Evolutionary conservation across 2,888 invertebrate genomes (phyloP), one percentile per base, ranked within the genome.

Genomic region (Ctenicera cuprea): DNA sequence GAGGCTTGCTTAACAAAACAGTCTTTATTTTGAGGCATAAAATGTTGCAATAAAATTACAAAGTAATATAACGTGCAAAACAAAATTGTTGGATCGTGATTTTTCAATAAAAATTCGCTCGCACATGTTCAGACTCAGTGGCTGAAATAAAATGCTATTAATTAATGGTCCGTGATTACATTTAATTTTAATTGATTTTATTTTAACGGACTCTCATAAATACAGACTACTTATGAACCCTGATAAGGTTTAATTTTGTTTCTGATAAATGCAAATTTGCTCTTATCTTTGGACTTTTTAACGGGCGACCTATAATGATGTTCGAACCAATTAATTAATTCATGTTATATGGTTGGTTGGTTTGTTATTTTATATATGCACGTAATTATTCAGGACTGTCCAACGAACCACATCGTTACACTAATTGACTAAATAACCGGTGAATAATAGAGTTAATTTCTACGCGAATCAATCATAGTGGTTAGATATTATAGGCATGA

Each of bases 391-490:
- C 59, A 59, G 22, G 38, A 54, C 38, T 37, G 57, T 37, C 37
- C 45, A 62, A 16, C 43, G 30, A 45, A 62, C 62, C 62, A 62
- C 62, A 30, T 62, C 62, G 62, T 62, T 62, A 62, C 62, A 45
- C 45, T 62, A 62, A 62, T 62, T 62, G 62, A 62, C 43, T 45
- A 62, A 62, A 62, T 45, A 45, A 45, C 62, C 20, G 33, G 59
- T 59, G 59, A 59, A 59, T 59, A 59, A 59, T 59, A 59, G 59
- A 59, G 22, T 20, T 45, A 62, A 62, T 62, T 62, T 45, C 43
- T 41, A 45, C 26, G 26, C 43, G 45, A 62, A 62, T 62, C 62
- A 41, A 62, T 62, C 62, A 62, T 38, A n/a, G 38, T 18, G 20
- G 20, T 59, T 59, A 20, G n/a, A n/a, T n/a, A n/a, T n/a, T n/a